phyloP scores from a whole-genome alignment of 1,140 invertebrate species.

The Aphidius ervi region DNA sequence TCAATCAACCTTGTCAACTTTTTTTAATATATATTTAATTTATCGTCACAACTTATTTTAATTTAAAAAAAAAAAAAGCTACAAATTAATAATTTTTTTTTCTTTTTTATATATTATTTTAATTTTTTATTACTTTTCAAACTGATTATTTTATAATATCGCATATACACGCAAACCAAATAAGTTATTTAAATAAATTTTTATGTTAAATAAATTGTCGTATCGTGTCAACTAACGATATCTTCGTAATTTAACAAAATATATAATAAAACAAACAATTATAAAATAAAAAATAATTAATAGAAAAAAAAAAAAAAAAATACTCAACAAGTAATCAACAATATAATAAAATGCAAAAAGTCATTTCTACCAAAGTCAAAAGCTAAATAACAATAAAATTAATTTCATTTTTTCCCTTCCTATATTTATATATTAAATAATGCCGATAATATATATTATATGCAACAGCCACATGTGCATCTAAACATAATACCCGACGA shows the following conservation, averaged over 20 bases:
- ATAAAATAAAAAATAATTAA: too few relatives aligned
- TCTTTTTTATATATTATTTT: neutral
- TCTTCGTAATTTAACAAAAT: neutral
- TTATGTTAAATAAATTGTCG: constrained; percentile 10
- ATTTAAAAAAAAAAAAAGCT: neutral
- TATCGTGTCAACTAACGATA: constrained; percentile 3
- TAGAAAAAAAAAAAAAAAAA: too few relatives aligned
- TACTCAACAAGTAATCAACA: too few relatives aligned
- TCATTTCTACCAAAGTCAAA: too few relatives aligned
- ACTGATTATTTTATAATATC: constrained; percentile 3
- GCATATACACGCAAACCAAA: constrained; percentile 4
- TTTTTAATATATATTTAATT: neutral
- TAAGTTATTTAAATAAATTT: constrained; percentile 9
- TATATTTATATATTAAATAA: too few relatives aligned
- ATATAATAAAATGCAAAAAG: neutral
- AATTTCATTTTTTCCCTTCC: too few relatives aligned
- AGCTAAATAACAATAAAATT: too few relatives aligned
- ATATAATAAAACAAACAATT: too few relatives aligned
- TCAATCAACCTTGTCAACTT: constrained; percentile 10
- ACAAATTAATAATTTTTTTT: constrained; percentile 1
- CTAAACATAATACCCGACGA: constrained; percentile 18
- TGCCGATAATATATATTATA: too few relatives aligned
- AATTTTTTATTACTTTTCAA: neutral
- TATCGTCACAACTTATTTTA: neutral
- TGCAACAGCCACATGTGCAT: constrained; percentile 5